phyloP scores from a whole-genome alignment of 2,113 vertebrate species.

The Todiramphus saurophagus region DNA sequence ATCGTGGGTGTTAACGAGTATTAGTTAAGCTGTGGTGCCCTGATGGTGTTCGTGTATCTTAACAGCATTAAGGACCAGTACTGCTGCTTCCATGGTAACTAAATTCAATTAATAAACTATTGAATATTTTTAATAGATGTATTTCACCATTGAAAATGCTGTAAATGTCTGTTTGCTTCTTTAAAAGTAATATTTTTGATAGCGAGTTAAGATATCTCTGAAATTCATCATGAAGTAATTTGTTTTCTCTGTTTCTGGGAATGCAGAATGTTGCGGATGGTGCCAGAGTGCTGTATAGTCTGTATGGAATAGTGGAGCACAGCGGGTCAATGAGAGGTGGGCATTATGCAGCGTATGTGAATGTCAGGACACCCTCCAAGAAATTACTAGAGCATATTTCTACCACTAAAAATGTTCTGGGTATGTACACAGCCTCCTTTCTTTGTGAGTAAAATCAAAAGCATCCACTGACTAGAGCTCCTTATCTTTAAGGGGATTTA shows the following conservation, averaged over 20 bases:
- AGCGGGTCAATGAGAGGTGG: constrained; percentile 95
- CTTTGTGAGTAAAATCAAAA: not conserved
- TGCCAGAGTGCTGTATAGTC: constrained; percentile 87
- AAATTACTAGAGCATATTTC: constrained; percentile 77
- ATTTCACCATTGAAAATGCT: not conserved
- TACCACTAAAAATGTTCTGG: constrained; percentile 79
- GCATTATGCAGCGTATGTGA: constrained; percentile 93
- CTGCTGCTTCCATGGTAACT: not conserved
- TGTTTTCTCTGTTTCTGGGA: not conserved
- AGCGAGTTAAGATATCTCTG: not conserved
- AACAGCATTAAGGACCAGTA: not conserved
- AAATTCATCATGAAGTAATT: not conserved
- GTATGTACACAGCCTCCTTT: constrained; percentile 68
- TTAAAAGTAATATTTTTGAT: not conserved
- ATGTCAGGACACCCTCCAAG: constrained; percentile 86
- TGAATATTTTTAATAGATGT: not conserved
- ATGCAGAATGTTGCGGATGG: constrained; percentile 83
- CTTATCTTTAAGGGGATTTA: not conserved
- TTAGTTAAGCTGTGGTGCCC: not conserved
- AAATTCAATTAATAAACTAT: not conserved
- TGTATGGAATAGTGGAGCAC: constrained; percentile 96
- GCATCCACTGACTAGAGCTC: not conserved
- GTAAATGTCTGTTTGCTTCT: not conserved
- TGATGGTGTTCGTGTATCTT: not conserved
- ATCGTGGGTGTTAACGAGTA: not conserved